Conservation (phyloP, 2,113 vertebrate species). For the Brienomyrus longianalis region DNA sequence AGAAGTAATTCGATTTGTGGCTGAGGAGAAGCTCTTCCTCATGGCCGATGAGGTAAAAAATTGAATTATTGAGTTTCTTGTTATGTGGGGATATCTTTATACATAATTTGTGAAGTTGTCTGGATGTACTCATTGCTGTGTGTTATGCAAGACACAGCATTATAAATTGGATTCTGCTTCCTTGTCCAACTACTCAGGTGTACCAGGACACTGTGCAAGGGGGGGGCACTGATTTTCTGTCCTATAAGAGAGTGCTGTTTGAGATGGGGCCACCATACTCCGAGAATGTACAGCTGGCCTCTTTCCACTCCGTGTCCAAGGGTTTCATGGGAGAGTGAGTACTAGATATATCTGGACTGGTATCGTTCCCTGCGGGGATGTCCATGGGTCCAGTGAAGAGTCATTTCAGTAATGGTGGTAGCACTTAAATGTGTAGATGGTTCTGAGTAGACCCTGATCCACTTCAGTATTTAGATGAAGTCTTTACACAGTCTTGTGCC, state of each 20-base stretch:
- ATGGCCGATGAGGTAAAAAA: slow-evolving; percentile 54
- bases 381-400: not conserved
- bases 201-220: slow-evolving; percentile 56
- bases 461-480: not conserved
- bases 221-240: slow-evolving; percentile 48
- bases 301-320: slow-evolving; percentile 65
- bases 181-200: slow-evolving; percentile 42
- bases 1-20: slow-evolving; percentile 72
- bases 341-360: not conserved
- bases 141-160: not conserved
- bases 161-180: not conserved
- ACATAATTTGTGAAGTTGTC: not conserved
- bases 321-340: slow-evolving; percentile 61
- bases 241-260: slow-evolving; percentile 61
- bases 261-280: slow-evolving; percentile 57
- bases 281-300: slow-evolving; percentile 55
- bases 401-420: not conserved
- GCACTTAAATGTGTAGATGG: not conserved
- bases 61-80: not conserved
- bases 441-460: not conserved
- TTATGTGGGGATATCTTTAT: not conserved
- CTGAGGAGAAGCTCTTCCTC: slow-evolving; percentile 66
- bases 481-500: not conserved
- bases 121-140: not conserved
- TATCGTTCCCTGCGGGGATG: not conserved